These are phyloP conservation scores for Spea bombifrons DNA, from an alignment of 2,113 vertebrate genomes.

Conservation along the genomic window DNA sequence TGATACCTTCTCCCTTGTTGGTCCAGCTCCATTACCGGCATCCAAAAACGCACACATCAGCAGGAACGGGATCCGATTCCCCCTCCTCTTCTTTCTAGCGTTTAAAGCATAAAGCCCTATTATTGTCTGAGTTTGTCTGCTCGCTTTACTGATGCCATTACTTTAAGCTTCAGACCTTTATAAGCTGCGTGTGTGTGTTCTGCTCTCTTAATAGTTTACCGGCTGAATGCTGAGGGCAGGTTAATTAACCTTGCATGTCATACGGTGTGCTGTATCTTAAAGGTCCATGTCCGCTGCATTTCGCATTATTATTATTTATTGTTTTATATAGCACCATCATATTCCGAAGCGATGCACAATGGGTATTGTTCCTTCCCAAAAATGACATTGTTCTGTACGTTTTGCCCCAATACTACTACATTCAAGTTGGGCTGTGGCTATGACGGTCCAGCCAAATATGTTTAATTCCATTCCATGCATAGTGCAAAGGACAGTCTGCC, in stretches of 20 bases:
- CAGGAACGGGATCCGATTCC: conserved; percentile 41
- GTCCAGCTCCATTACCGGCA: conserved; percentile 55
- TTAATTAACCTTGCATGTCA: neutral
- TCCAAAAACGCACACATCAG: conserved; percentile 54
- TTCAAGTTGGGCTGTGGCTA: no score
- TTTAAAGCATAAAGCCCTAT: conserved; percentile 38
- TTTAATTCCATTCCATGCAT: no score
- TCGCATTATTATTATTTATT: no score
- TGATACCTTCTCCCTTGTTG: conserved; percentile 48
- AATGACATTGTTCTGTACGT: no score
- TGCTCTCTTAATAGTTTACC: neutral
- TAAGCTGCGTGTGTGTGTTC: neutral
- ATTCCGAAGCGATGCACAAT: no score
- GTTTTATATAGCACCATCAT: neutral
- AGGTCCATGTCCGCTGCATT: no score
- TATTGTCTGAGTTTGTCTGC: neutral
- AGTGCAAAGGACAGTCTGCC: no score
- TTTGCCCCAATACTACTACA: no score
- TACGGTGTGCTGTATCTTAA: neutral
- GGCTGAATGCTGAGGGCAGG: neutral
- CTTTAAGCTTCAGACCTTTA: conserved; percentile 5
- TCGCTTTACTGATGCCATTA: conserved; percentile 22
- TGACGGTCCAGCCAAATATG: no score
- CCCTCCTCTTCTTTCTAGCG: neutral
- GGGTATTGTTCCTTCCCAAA: no score